Base-by-base conservation (phyloP, 2,888 invertebrate species). In the Deilephila porcellus region DNA sequence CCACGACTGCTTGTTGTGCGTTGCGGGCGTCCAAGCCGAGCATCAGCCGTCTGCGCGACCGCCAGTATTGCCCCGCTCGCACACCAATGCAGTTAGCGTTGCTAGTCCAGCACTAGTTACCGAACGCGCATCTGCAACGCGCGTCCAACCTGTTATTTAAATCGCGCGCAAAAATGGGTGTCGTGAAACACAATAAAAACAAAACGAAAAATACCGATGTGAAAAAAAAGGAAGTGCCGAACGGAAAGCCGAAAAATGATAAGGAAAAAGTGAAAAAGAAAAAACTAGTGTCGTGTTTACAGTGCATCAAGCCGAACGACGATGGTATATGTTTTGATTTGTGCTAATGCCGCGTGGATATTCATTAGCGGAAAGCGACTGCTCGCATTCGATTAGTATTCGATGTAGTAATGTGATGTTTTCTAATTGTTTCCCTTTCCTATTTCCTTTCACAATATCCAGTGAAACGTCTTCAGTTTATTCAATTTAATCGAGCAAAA, bases 241-340 rank as follows among this genome's bases (percentile, higher is more conserved):
- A 92, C 78, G 91, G 90, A 59, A 93, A 93, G 85, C 77, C 86
- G 73, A 92, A 92, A 83, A 88, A 89, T 81, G 88, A 88, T 79
- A 87, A 88, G 76, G 90, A 85, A 80, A 94, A 93, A 93, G 91
- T 91, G 89, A 94, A 93, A 89, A 94, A 93, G 90, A 94, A 94
- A 91, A 93, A 90, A 80, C 88, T 86, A 82, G 92, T 94, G 88
- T 94, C 94, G 86, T 94, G 94, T 88, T 93, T 94, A 90, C 94
- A 94, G 90, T 94, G 94, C 87, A 91, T 94, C 89, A 94, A 93
- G 84, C 89, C 94, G 60, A 89, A 89, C 52, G 93, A 94, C 80
- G 94, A 94, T 83, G 94, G 94, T 94, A 92, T 80, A 81, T 78
- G 75, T 53, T 77, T 79, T 74, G 75, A 80, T 73, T 77, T 76